Percentiles rank a stretch among this genome's conserved stretches.
Evolutionary conservation across 2,797 vertebrate genomes (phyloP).

Genomic region (Artibeus lituratus): DNA sequence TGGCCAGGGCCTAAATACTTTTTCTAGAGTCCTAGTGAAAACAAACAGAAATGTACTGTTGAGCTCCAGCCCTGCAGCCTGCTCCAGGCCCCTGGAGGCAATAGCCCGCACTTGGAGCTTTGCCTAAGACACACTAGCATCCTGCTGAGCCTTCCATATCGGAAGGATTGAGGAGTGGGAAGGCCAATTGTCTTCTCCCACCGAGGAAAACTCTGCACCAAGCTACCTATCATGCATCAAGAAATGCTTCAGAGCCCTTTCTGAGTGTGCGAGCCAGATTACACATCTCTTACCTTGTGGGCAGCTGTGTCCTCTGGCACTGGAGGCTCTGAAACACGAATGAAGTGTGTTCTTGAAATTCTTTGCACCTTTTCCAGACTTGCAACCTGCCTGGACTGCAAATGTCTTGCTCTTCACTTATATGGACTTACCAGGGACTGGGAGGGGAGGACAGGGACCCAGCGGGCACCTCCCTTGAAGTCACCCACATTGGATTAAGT

Average conservation of each 20-base stretch:
- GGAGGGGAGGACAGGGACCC: not conserved
- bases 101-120: not conserved
- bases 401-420: not conserved
- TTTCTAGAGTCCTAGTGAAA: not conserved
- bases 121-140: fast-evolving
- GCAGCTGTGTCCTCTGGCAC: not conserved
- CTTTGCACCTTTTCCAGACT: not conserved
- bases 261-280: not conserved
- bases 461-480: not conserved
- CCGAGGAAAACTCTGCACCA: not conserved
- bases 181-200: not conserved
- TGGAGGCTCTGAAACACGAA: not conserved
- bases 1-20: not conserved
- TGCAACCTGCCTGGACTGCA: not conserved
- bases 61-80: not conserved
- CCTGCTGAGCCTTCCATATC: fast-evolving
- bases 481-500: not conserved
- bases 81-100: not conserved
- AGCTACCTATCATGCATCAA: not conserved
- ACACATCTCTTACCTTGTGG: not conserved
- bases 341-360: not conserved
- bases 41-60: not conserved
- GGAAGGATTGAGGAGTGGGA: not conserved
- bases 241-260: not conserved
- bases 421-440: not conserved